phyloP scores from a whole-genome alignment of 2,113 vertebrate species.

The Narcine bancroftii region DNA sequence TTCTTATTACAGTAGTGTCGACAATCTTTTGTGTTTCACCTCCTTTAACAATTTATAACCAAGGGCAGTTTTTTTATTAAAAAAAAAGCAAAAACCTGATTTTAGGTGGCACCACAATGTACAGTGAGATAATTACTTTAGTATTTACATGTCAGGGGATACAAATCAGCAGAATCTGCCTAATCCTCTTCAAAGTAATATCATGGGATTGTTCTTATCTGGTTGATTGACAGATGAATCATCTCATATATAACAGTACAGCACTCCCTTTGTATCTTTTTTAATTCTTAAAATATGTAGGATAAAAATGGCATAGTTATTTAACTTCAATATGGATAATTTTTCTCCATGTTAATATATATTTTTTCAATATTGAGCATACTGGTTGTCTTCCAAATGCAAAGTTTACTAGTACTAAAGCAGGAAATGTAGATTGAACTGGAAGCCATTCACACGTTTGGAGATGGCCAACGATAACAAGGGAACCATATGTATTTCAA shows the following conservation, averaged over 20 bases:
- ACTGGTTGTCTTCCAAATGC: background rate
- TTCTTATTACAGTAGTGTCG: too few relatives aligned
- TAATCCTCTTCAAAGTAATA: background rate
- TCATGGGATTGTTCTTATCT: background rate
- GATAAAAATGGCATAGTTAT: background rate
- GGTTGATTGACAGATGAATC: background rate
- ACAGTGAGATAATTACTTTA: background rate
- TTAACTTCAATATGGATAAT: background rate
- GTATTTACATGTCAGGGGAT: background rate
- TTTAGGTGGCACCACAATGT: background rate
- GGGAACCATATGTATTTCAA: background rate
- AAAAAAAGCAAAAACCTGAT: background rate
- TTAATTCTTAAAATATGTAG: background rate
- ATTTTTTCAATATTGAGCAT: background rate
- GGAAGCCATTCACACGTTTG: background rate
- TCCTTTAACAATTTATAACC: too few relatives aligned
- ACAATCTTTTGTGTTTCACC: too few relatives aligned
- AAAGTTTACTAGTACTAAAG: background rate
- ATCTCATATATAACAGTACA: background rate
- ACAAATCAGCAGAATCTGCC: background rate
- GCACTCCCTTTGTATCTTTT: background rate
- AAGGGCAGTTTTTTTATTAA: background rate
- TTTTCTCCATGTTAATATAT: background rate
- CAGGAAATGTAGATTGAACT: background rate
- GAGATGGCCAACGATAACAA: background rate